These are phyloP conservation scores for Phymatocera aterrima DNA, from an alignment of 2,888 invertebrate species.

Conservation along the genomic window DNA sequence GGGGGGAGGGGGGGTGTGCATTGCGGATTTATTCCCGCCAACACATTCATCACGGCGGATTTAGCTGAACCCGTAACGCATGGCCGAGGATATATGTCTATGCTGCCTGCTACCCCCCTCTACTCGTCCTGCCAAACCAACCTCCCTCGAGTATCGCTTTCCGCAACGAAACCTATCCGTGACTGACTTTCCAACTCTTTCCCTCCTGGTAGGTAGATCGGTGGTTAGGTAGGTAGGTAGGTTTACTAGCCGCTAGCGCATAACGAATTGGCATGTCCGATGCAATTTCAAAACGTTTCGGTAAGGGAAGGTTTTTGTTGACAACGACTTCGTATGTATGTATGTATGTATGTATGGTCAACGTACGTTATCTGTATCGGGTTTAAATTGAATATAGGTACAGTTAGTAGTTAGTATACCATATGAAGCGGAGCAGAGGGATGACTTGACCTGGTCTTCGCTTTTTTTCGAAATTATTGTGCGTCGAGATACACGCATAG, in stretches of 20 bases:
- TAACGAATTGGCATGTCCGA: conserved; percentile 42
- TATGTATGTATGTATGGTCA: neutral
- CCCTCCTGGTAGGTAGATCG: conserved; percentile 34
- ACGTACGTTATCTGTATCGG: neutral
- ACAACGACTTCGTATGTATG: neutral
- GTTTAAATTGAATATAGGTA: neutral
- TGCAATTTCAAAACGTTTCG: conserved; percentile 29
- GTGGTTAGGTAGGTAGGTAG: no score
- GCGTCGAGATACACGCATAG: neutral
- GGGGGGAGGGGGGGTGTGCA: conserved; percentile 67
- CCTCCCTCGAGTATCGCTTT: conserved; percentile 48
- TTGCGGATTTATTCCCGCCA: conserved; percentile 75
- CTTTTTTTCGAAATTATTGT: neutral
- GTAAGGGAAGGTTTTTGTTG: conserved; percentile 16
- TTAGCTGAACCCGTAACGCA: conserved; percentile 75
- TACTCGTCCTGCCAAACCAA: conserved; percentile 47
- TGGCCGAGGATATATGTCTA: conserved; percentile 73
- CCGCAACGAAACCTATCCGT: conserved; percentile 64
- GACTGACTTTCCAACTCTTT: conserved; percentile 66
- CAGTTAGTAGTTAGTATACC: no score
- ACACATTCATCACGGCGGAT: conserved; percentile 75
- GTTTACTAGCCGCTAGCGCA: no score
- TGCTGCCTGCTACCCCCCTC: conserved; percentile 63
- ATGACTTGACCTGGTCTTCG: neutral
- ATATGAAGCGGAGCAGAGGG: neutral